Conservation (phyloP, 2,888 invertebrate genomes). For the Agrochola lychnidis region DNA sequence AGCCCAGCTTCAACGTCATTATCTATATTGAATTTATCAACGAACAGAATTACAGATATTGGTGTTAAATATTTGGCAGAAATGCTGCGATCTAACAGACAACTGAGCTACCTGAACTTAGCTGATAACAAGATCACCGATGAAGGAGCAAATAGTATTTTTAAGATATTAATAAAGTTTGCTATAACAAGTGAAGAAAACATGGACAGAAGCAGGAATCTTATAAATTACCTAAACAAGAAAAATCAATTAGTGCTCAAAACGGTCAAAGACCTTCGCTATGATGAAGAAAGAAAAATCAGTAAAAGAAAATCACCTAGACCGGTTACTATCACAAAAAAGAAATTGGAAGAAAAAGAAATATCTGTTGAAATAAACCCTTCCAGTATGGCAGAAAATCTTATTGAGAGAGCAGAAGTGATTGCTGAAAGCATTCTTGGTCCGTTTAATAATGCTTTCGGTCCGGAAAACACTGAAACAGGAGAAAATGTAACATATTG, state of each 20-base stretch:
- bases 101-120: constrained; percentile 78
- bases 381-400: not conserved
- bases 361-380: accelerated
- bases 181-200: constrained; percentile 70
- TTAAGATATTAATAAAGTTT: constrained; percentile 62
- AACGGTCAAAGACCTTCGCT: constrained; percentile 64
- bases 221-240: constrained; percentile 69
- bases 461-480: constrained; percentile 56
- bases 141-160: constrained; percentile 69
- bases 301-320: constrained; percentile 60
- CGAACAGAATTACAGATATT: constrained; percentile 78
- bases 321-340: constrained; percentile 22
- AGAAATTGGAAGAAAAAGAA: constrained; percentile 69
- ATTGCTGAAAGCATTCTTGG: constrained; percentile 69
- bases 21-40: constrained; percentile 75
- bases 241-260: constrained; percentile 67
- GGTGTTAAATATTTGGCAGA: constrained; percentile 74
- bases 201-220: constrained; percentile 21
- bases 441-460: constrained; percentile 73
- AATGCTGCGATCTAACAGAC: constrained; percentile 75
- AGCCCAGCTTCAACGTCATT: constrained; percentile 73
- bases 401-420: constrained; percentile 69
- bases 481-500: constrained; percentile 69
- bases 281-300: constrained; percentile 64
- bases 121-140: constrained; percentile 78